Conservation (phyloP, 2,888 invertebrate genomes). For the Tenodera sinensis region DNA sequence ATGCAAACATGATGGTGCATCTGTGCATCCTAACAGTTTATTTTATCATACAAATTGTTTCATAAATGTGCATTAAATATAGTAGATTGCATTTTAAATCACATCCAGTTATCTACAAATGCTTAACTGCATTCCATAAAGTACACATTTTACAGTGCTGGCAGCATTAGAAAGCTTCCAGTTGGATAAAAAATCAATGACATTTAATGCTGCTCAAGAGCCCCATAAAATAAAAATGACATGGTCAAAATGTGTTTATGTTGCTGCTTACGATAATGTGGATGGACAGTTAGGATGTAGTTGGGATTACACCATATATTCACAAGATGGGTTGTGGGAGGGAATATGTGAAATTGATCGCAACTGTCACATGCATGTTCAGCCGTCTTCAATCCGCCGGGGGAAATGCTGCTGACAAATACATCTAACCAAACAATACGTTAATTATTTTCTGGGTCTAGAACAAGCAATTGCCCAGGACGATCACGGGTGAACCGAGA, state of each 20-base stretch:
- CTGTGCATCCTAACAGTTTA: too few relatives aligned
- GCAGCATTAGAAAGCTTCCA: too few relatives aligned
- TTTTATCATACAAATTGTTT: too few relatives aligned
- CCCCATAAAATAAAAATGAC: not conserved
- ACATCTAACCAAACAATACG: not conserved
- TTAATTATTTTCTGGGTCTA: not conserved
- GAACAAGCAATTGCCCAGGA: not conserved
- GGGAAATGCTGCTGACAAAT: not conserved
- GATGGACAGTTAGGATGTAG: not conserved
- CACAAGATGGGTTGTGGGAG: not conserved
- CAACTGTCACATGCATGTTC: not conserved
- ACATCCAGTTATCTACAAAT: too few relatives aligned
- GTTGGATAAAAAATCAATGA: too few relatives aligned
- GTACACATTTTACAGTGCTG: too few relatives aligned
- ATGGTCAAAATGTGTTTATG: not conserved
- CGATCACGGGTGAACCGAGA: not conserved
- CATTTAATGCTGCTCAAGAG: not conserved
- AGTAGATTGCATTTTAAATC: too few relatives aligned
- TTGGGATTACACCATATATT: too few relatives aligned
- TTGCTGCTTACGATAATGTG: not conserved
- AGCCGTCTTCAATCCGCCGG: not conserved
- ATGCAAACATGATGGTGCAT: too few relatives aligned
- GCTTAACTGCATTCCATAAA: too few relatives aligned
- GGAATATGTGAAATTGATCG: not conserved
- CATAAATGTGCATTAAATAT: too few relatives aligned